Evolutionary conservation across 1,140 invertebrate genomes (phyloP).

Genomic region (Drosophila hydei): DNA sequence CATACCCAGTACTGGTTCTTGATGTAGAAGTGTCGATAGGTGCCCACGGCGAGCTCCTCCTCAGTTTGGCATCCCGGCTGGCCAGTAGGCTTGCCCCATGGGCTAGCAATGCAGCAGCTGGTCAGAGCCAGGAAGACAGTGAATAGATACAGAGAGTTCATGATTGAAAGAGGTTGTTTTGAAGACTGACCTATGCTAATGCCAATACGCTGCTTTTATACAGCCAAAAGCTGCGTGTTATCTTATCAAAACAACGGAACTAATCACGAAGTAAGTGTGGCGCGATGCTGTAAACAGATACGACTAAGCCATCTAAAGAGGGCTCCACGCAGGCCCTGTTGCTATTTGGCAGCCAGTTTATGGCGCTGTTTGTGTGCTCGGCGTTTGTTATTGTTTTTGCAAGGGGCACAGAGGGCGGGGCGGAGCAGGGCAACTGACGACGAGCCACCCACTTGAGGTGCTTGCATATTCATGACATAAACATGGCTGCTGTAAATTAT

Average conservation of each 20-base stretch:
- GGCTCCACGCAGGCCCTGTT: conserved; percentile 16
- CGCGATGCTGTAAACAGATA: conserved; percentile 56
- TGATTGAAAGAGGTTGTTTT: conserved; percentile 19
- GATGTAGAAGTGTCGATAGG: conserved; percentile 53
- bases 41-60: conserved; percentile 42
- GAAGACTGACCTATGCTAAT: conserved; percentile 66
- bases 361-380: conserved; percentile 65
- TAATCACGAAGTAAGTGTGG: conserved; percentile 21
- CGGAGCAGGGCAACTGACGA: not conserved
- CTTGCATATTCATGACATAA: conserved; percentile 79
- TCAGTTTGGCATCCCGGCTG: conserved; percentile 69
- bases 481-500: conserved; percentile 72
- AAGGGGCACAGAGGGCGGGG: no score
- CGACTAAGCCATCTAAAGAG: not conserved
- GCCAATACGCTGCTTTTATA: conserved; percentile 51
- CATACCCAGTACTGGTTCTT: conserved; percentile 68
- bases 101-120: conserved; percentile 10
- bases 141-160: conserved; percentile 51
- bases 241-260: conserved; percentile 64
- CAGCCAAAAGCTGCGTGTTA: conserved; percentile 10
- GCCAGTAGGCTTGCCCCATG: conserved; percentile 52
- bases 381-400: conserved; percentile 12
- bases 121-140: conserved; percentile 25
- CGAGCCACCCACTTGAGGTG: conserved; percentile 9
- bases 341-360: conserved; percentile 62